phyloP scores from a whole-genome alignment of 2,797 vertebrate species.

The Cynodonichthys magdalenae region DNA sequence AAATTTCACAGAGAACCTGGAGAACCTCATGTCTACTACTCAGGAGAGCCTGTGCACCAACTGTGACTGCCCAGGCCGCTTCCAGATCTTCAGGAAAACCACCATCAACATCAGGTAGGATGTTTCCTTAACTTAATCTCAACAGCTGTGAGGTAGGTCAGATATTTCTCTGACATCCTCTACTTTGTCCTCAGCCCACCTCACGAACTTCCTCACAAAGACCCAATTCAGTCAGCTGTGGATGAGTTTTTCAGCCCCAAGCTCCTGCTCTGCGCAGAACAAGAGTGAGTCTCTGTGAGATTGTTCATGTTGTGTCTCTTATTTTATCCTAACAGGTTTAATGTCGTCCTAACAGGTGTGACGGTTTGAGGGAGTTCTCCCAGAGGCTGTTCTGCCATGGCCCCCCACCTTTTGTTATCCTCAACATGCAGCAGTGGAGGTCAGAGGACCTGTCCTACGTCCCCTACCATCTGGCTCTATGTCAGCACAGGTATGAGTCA shows the following conservation, averaged over 20 bases:
- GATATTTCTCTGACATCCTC: background rate
- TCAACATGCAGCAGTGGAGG: conserved; percentile 93
- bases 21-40: conserved; percentile 89
- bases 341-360: conserved; percentile 70
- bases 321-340: background rate
- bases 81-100: conserved; percentile 83
- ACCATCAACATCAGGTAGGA: conserved; percentile 87
- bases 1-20: conserved; percentile 91
- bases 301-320: background rate
- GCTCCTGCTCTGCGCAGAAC: conserved; percentile 84
- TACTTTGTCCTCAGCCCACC: conserved; percentile 79
- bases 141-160: background rate
- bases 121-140: background rate
- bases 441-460: conserved; percentile 90
- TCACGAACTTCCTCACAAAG: conserved; percentile 86
- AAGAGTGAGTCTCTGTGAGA: conserved; percentile 75
- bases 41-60: conserved; percentile 89
- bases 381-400: conserved; percentile 88
- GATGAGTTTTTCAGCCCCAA: conserved; percentile 88
- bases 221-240: conserved; percentile 87
- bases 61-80: conserved; percentile 83
- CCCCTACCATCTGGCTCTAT: conserved; percentile 88
- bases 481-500: conserved; percentile 84
- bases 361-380: conserved; percentile 88
- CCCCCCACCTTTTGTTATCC: conserved; percentile 89